Conservation (phyloP, 2,113 vertebrate genomes). For the Pica pica region DNA sequence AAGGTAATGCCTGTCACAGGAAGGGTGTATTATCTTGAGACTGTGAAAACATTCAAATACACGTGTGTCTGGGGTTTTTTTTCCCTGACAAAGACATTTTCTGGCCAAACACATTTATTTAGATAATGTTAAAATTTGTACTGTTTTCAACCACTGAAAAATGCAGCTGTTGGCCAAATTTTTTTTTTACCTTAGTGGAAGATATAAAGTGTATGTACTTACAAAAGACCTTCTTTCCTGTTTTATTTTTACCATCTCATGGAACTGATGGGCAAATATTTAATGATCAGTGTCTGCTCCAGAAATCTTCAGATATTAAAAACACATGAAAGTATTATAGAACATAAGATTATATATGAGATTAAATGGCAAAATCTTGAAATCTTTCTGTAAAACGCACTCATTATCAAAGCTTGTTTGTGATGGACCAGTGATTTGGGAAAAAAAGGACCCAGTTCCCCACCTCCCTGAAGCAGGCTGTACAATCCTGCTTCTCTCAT, state of each 20-base stretch:
- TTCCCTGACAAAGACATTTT: not conserved
- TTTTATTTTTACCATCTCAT: not conserved
- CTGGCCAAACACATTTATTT: not conserved
- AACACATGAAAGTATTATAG: not conserved
- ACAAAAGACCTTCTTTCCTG: not conserved
- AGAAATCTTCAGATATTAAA: not conserved
- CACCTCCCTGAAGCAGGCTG: not conserved
- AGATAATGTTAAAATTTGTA: not conserved
- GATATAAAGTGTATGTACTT: not conserved
- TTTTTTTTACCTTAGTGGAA: not conserved
- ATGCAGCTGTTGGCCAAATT: not conserved
- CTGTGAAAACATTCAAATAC: not conserved
- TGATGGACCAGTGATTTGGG: not conserved
- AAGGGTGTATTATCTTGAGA: not conserved
- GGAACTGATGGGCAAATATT: not conserved
- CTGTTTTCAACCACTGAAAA: not conserved
- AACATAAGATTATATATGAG: not conserved
- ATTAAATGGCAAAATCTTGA: not conserved
- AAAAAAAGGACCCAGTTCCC: not conserved
- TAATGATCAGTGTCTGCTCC: not conserved
- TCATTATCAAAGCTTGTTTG: not conserved
- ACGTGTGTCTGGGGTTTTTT: accelerated
- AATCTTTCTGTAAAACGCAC: not conserved
- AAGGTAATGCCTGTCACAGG: not conserved
- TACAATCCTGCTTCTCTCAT: not conserved